Evolutionary conservation across 2,888 invertebrate species (phyloP).

Genomic region (Eustalomyia histrio): DNA sequence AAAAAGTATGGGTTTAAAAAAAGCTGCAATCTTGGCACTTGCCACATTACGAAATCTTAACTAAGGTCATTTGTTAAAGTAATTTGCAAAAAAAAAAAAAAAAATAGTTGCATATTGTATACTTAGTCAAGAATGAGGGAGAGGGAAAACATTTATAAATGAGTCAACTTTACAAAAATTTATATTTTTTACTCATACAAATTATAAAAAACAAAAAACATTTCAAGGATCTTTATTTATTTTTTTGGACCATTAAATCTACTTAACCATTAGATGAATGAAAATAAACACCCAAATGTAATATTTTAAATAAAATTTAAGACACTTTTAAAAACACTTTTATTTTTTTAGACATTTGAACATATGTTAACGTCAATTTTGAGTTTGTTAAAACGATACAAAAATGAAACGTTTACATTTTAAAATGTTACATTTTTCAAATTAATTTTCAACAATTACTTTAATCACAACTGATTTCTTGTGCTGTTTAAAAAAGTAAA

Average conservation of each 20-base stretch:
- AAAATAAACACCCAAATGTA: conserved; percentile 16
- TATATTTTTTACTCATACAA: background rate
- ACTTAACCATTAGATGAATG: background rate
- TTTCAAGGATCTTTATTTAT: conserved; percentile 54
- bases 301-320: conserved; percentile 17
- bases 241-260: conserved; percentile 22
- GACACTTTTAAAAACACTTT: background rate
- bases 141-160: conserved; percentile 47
- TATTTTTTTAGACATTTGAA: background rate
- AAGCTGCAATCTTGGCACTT: conserved; percentile 54
- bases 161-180: conserved; percentile 67
- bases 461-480: conserved; percentile 5
- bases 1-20: background rate
- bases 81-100: conserved; percentile 70
- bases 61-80: conserved; percentile 77
- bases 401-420: background rate
- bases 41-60: conserved; percentile 73
- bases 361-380: conserved; percentile 40
- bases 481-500: background rate
- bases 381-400: background rate
- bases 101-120: conserved; percentile 35
- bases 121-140: background rate
- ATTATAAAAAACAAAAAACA: conserved; percentile 14
- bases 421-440: background rate
- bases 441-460: conserved; percentile 8